phyloP scores from a whole-genome alignment of 2,113 vertebrate genomes.

The Aegypius monachus region DNA sequence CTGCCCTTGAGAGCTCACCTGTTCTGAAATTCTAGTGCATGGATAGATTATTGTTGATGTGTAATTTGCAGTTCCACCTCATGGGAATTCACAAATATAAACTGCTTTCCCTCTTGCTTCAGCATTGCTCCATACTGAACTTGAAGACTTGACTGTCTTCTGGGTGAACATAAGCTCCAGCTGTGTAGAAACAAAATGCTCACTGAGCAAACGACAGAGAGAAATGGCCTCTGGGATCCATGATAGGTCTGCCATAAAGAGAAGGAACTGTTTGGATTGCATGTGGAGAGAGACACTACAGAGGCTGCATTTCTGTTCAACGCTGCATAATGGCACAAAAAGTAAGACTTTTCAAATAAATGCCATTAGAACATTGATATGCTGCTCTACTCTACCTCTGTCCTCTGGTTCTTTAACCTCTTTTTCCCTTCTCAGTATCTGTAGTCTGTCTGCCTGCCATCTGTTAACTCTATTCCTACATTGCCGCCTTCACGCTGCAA shows the following conservation, averaged over 20 bases:
- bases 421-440: background rate
- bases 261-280: background rate
- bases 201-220: background rate
- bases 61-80: background rate
- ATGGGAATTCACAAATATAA: background rate
- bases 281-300: background rate
- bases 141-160: background rate
- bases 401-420: background rate
- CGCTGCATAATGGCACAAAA: background rate
- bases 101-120: background rate
- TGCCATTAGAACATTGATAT: background rate
- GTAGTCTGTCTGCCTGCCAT: background rate
- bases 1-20: background rate
- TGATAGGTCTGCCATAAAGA: background rate
- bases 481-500: background rate
- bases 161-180: background rate
- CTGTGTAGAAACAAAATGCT: background rate
- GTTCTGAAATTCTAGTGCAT: background rate
- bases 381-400: background rate
- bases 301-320: background rate
- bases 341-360: background rate
- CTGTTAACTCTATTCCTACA: background rate
- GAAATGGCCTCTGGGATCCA: background rate
- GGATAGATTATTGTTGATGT: background rate
- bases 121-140: background rate